Evolutionary conservation across 2,113 vertebrate species (phyloP).

Genomic region (Xyliphius kryptos): DNA sequence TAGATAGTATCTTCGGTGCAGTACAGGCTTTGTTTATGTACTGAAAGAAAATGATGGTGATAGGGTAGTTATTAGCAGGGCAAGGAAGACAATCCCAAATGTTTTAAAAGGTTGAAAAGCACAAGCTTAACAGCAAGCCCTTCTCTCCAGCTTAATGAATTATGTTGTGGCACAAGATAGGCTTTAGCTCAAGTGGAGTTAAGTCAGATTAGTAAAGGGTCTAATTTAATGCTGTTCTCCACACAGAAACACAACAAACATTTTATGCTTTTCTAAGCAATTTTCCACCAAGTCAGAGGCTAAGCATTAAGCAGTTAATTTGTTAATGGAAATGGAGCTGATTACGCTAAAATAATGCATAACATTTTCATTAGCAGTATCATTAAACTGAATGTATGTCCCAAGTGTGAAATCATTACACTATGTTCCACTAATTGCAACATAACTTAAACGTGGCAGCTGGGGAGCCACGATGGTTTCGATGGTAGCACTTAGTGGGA

Average conservation of each 20-base stretch:
- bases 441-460: constrained; percentile 11
- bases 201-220: too few relatives aligned
- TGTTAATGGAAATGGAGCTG: constrained; percentile 1
- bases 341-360: constrained; percentile 7
- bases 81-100: too few relatives aligned
- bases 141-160: too few relatives aligned
- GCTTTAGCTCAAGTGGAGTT: too few relatives aligned
- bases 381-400: constrained; percentile 1
- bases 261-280: background rate
- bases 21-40: too few relatives aligned
- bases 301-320: background rate
- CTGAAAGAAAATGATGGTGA: too few relatives aligned
- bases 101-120: too few relatives aligned
- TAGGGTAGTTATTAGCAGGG: too few relatives aligned
- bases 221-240: background rate
- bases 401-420: constrained; percentile 23
- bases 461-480: constrained; percentile 1
- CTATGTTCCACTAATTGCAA: constrained; percentile 10
- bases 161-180: too few relatives aligned
- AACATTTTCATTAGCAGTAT: constrained; percentile 6
- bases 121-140: too few relatives aligned
- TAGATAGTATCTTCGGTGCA: too few relatives aligned
- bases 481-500: background rate
- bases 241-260: background rate
- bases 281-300: background rate